These are phyloP conservation scores for Pedionomus torquatus DNA, from an alignment of 2,113 vertebrate genomes.

Conservation along the genomic window DNA sequence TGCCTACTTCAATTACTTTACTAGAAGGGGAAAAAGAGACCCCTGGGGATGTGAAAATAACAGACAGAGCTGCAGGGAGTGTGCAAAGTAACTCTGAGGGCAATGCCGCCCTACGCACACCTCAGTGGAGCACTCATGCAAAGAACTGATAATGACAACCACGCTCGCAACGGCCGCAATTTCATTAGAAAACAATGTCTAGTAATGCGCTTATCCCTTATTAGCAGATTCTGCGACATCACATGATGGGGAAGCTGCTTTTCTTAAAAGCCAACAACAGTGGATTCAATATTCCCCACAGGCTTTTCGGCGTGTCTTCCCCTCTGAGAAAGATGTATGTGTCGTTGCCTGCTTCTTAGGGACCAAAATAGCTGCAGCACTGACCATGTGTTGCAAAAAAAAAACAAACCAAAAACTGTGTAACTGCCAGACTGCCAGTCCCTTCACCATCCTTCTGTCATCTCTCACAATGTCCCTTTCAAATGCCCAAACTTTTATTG, in stretches of 20 bases:
- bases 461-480: background rate
- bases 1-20: background rate
- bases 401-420: background rate
- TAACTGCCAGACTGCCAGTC: background rate
- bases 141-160: constrained; percentile 42
- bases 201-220: constrained; percentile 26
- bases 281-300: background rate
- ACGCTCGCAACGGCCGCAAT: background rate
- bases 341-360: background rate
- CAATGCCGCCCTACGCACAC: background rate
- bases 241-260: background rate
- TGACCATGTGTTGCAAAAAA: background rate
- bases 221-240: constrained; percentile 17
- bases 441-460: background rate
- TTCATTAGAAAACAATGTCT: background rate
- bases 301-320: background rate
- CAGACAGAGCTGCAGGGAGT: background rate
- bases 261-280: background rate
- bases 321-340: background rate
- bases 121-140: constrained; percentile 18
- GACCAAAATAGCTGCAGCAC: background rate
- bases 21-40: background rate
- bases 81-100: background rate
- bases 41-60: background rate
- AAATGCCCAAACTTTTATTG: background rate